Base-by-base conservation (phyloP, 2,888 invertebrate species). In the Plutella xylostella region DNA sequence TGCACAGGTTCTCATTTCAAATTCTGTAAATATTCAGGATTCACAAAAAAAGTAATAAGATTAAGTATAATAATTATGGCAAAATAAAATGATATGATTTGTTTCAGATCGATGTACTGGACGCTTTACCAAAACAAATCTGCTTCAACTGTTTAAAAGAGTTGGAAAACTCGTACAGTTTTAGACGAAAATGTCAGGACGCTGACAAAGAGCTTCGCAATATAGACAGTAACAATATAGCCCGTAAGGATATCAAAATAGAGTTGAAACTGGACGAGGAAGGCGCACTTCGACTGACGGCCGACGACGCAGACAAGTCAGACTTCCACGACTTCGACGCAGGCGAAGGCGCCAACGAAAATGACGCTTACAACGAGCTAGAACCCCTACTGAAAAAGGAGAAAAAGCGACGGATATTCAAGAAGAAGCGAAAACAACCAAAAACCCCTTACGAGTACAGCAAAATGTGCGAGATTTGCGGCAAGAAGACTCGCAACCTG, bases 401-500 rank as follows among this genome's bases (percentile, higher is more conserved):
- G 35, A 61, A 55, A 47, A 50, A 41, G 11, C 55, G 50, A 47
- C 55, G 51, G 43, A 46, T 46, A 30, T n/a, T 38, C 6, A 46
- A 46, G 42, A 54, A 51, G 39, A 67, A 58, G 43, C 59, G 53
- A 43, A 72, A 66, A 47, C 12, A n/a, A 2, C 74, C 65, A 45
- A 45, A 54, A 1, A 57, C 61, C 0, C 74, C 71, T 72, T 83
- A 83, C 49, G 67, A 74, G 42, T 85, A 85, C 47, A 72, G 68
- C 68, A 82, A 83, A 54, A 70, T 85, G 14, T 85, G 85, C 53
- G 84, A 84, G 53, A 55, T 84, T 1, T 84, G 84, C 56, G 84
- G 84, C 0, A 83, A 79, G 46, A 63, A 74, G 45, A 80, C 83
- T 7, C 65, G 68, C 49, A 83, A 78, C 46, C 62, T 83, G 17